These are phyloP conservation scores for Caenorhabditis sp. DNA, from an alignment of 2,888 invertebrate genomes.

Conservation along the genomic window DNA sequence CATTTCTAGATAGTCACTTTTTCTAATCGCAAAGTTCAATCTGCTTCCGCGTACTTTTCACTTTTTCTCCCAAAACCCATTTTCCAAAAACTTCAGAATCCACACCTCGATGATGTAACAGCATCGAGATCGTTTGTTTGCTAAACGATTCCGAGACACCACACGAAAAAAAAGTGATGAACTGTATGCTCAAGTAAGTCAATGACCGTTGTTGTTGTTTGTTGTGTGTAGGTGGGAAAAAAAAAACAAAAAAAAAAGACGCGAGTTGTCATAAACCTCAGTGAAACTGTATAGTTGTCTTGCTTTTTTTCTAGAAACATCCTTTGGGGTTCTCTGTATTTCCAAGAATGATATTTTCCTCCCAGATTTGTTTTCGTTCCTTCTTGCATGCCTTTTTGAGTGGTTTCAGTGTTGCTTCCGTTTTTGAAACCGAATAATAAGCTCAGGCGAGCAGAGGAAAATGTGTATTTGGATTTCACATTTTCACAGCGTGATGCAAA, in stretches of 20 bases:
- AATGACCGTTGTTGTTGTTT: constrained; percentile 25
- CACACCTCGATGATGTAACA: constrained; percentile 9
- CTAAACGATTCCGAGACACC: not conserved
- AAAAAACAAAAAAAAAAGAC: not conserved
- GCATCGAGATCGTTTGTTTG: not conserved
- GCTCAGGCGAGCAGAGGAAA: not conserved
- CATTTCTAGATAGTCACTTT: constrained; percentile 1
- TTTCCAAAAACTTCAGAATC: not conserved
- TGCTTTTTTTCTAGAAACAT: not conserved
- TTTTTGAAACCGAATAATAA: not conserved
- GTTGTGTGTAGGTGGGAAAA: not conserved
- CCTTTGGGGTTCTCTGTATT: not conserved
- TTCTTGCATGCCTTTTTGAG: not conserved
- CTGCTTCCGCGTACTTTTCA: not conserved
- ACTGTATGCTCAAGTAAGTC: constrained; percentile 38
- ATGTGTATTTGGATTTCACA: constrained; percentile 16
- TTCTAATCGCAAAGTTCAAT: constrained; percentile 7
- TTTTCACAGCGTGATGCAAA: too few relatives aligned
- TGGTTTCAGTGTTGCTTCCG: constrained; percentile 10
- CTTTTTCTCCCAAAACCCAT: not conserved
- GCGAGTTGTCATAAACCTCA: not conserved
- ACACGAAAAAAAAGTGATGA: constrained; percentile 8
- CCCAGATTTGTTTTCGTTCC: constrained; percentile 6
- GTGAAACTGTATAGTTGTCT: not conserved
- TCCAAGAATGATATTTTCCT: not conserved